These are phyloP conservation scores for Amazona vittata DNA, from an alignment of 2,113 vertebrate species.

Conservation along the genomic window DNA sequence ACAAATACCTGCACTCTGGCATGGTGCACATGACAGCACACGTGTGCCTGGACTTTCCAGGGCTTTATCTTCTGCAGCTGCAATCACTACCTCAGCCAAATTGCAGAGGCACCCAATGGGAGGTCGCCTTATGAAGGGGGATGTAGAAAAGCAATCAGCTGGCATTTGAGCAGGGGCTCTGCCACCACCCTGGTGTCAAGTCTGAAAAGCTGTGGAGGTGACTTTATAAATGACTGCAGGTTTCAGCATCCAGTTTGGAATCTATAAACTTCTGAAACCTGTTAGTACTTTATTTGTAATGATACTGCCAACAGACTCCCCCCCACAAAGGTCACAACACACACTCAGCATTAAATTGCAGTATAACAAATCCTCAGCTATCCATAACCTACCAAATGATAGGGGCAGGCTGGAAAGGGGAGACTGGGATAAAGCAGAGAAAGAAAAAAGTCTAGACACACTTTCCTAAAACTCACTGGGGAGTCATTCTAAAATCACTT, in stretches of 20 bases:
- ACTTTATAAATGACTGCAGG: conserved; percentile 12
- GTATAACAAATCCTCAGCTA: conserved; percentile 76
- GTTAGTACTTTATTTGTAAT: conserved; percentile 70
- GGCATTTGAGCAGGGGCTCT: background rate
- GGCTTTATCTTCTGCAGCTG: background rate
- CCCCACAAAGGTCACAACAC: conserved; percentile 72
- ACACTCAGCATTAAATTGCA: conserved; percentile 70
- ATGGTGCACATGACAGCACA: background rate
- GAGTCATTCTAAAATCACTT: conserved; percentile 76
- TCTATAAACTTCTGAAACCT: conserved; percentile 63
- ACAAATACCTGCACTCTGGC: background rate
- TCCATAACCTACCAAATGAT: conserved; percentile 73
- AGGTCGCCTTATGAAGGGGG: background rate
- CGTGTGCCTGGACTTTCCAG: background rate
- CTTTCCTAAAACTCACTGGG: conserved; percentile 75
- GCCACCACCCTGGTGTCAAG: background rate
- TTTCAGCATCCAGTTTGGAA: conserved; percentile 32
- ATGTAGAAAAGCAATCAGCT: background rate
- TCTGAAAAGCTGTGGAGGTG: background rate
- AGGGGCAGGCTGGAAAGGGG: conserved; percentile 60
- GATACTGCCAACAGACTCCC: conserved; percentile 64
- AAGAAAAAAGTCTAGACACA: conserved; percentile 80
- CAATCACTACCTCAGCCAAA: background rate
- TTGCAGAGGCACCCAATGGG: background rate
- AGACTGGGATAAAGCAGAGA: conserved; percentile 52